These are phyloP conservation scores for Lydus trimaculatus DNA, from an alignment of 2,888 invertebrate genomes.

Conservation along the genomic window DNA sequence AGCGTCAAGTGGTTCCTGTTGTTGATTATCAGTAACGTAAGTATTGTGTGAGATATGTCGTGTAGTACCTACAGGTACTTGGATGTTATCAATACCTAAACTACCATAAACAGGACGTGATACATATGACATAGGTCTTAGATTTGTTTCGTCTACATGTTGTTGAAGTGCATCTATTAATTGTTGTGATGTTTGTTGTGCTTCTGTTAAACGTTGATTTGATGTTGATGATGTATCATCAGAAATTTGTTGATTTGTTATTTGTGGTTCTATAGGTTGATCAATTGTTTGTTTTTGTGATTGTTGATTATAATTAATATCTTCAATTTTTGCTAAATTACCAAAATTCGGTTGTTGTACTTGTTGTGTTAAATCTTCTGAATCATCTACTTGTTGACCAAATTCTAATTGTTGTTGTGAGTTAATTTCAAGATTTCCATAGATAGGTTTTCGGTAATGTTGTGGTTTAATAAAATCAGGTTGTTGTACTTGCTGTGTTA, in stretches of 20 bases:
- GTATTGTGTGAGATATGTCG: neutral
- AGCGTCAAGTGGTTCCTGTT: neutral
- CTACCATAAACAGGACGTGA: slow-evolving; percentile 9
- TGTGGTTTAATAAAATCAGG: neutral
- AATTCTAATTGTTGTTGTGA: too few species aligned
- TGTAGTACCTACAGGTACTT: neutral
- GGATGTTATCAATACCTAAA: neutral
- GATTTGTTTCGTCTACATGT: slow-evolving; percentile 19
- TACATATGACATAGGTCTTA: slow-evolving; percentile 20
- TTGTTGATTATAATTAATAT: slow-evolving; percentile 6
- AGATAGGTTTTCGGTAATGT: too few species aligned
- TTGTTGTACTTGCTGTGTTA: neutral
- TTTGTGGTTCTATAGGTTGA: slow-evolving; percentile 18
- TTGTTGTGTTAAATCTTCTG: slow-evolving; percentile 30
- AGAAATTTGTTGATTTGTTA: slow-evolving; percentile 12
- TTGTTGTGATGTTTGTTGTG: slow-evolving; percentile 38
- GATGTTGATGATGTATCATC: neutral
- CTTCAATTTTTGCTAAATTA: slow-evolving; percentile 21
- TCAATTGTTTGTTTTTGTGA: slow-evolving; percentile 6
- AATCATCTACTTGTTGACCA: slow-evolving; percentile 27
- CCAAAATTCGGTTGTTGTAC: slow-evolving; percentile 7
- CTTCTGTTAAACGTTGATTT: slow-evolving; percentile 24
- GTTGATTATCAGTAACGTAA: neutral
- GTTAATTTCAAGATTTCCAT: too few species aligned
- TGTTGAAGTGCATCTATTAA: slow-evolving; percentile 30